Evolutionary conservation across 2,888 invertebrate species (phyloP).

Genomic region (Belgica antarctica): DNA sequence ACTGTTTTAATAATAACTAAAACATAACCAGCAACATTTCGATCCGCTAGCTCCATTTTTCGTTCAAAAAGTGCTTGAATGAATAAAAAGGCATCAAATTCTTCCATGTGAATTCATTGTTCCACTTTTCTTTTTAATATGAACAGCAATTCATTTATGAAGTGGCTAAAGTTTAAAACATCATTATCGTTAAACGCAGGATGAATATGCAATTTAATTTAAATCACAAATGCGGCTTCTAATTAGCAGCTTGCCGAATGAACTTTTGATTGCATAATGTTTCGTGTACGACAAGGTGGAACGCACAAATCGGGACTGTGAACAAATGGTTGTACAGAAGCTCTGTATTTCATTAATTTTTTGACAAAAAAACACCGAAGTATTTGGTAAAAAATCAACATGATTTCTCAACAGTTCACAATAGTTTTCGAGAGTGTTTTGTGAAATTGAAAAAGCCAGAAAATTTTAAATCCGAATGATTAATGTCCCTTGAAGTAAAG

Average conservation of each 20-base stretch:
- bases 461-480: not conserved
- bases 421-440: not conserved
- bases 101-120: conserved; percentile 30
- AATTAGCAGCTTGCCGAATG: too few species aligned
- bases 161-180: conserved; percentile 19
- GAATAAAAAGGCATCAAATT: conserved; percentile 19
- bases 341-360: not conserved
- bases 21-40: not conserved
- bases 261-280: too few species aligned
- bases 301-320: not conserved
- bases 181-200: not conserved
- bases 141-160: not conserved
- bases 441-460: not conserved
- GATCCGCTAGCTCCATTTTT: conserved; percentile 17
- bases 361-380: not conserved
- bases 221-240: too few species aligned
- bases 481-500: not conserved
- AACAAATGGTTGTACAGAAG: not conserved
- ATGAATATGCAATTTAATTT: not conserved
- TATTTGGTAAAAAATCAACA: not conserved
- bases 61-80: not conserved
- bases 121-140: conserved; percentile 18
- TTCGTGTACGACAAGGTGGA: too few species aligned
- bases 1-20: not conserved
- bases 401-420: not conserved